Conservation (phyloP, 2,113 vertebrate genomes). For the Melozone crissalis region DNA sequence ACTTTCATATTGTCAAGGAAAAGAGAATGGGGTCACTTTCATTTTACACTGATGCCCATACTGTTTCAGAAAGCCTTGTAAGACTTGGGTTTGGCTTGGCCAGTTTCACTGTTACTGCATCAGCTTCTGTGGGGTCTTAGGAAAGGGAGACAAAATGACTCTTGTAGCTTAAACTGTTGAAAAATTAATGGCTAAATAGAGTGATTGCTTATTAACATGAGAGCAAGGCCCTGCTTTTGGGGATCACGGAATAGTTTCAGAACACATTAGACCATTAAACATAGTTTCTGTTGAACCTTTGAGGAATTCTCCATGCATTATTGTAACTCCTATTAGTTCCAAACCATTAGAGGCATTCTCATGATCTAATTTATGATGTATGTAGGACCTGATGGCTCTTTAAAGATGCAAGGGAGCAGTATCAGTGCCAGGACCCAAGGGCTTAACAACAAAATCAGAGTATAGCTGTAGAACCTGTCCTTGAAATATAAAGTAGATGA, state of each 20-base stretch:
- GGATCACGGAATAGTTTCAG: not conserved
- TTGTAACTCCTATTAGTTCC: not conserved
- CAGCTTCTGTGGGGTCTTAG: not conserved
- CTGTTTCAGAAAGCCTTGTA: not conserved
- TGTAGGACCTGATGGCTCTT: not conserved
- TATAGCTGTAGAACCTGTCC: not conserved
- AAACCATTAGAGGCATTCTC: not conserved
- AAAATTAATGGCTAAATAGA: not conserved
- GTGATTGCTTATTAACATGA: not conserved
- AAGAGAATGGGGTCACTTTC: not conserved
- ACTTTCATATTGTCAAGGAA: not conserved
- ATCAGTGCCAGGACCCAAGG: fast-evolving
- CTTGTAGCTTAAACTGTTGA: not conserved
- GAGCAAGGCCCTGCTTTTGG: not conserved
- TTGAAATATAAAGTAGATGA: not conserved
- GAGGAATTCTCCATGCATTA: not conserved
- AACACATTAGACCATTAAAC: not conserved
- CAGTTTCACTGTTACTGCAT: not conserved
- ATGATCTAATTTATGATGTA: not conserved
- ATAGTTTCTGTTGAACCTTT: not conserved
- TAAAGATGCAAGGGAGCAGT: not conserved
- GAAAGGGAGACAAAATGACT: not conserved
- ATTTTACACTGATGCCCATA: not conserved
- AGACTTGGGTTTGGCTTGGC: not conserved
- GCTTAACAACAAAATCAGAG: not conserved